Conservation (phyloP, 2,113 vertebrate species). For the Albula goreensis region DNA sequence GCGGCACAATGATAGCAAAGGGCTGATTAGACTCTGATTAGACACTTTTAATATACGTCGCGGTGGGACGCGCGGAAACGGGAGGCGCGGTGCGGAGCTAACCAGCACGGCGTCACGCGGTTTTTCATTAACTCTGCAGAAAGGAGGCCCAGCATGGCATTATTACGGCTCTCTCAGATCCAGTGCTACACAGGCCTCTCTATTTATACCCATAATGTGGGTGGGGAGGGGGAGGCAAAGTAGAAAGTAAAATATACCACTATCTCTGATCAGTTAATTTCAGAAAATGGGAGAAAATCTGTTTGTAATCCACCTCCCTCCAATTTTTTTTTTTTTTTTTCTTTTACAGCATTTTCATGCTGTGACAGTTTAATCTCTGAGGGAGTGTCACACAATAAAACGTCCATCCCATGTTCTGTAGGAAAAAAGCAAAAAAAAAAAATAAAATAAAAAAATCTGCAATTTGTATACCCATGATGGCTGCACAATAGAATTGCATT, state of each 20-base stretch:
- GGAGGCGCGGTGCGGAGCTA: constrained; percentile 60
- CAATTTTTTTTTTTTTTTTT: neutral
- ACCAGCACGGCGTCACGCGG: constrained; percentile 66
- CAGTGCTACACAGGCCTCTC: constrained; percentile 64
- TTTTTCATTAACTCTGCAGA: constrained; percentile 78
- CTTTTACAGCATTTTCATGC: neutral
- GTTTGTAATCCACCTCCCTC: neutral
- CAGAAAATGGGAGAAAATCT: neutral
- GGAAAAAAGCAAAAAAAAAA: too few relatives aligned
- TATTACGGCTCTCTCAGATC: constrained; percentile 68
- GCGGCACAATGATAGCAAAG: constrained; percentile 47
- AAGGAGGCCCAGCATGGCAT: constrained; percentile 70
- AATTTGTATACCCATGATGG: too few relatives aligned
- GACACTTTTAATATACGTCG: constrained; percentile 71
- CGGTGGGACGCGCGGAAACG: constrained; percentile 57
- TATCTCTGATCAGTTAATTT: constrained; percentile 6
- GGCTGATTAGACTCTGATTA: constrained; percentile 56
- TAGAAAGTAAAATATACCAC: constrained; percentile 16
- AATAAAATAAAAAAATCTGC: too few relatives aligned
- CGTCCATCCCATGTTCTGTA: neutral
- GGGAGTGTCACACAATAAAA: neutral
- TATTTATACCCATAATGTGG: constrained; percentile 61
- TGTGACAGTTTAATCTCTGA: neutral
- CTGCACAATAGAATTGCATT: too few relatives aligned
- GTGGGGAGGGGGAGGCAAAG: constrained; percentile 21